Base-by-base conservation (phyloP, 2,888 invertebrate species). In the Eremobia ochroleuca region DNA sequence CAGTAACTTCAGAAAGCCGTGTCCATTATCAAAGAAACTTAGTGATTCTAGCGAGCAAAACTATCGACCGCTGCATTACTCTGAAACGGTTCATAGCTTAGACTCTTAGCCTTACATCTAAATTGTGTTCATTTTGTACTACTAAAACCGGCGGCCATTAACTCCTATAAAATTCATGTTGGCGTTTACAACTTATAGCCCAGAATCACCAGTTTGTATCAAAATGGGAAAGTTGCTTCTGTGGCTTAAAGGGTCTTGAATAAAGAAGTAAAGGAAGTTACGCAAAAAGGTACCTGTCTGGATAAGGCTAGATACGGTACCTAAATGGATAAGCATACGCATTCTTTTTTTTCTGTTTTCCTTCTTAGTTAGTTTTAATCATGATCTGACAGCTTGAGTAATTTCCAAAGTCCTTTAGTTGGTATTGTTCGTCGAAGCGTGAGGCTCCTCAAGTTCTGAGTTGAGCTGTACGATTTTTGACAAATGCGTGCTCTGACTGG, bases 61-160 rank as follows among this genome's bases (percentile, higher is more conserved):
- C 82, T 83, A 92, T 91, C 89, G 92, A 92, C 89, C 92, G 88
- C 76, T 90, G 90, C 91, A 91, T 89, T 91, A 89, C 89, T 89
- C 88, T 88, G 87, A 83, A 87, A 72, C 83, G 76, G 69, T 62
- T 76, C 77, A 85, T 74, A 62, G 76, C 81, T 67, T 43, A 70
- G 49, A 65, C 82, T 65, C 76, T 80, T 43, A 70, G 74, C 69
- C 82, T 82, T 79, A 86, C 86, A 86, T 89, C 87, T 87, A 90
- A 91, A 91, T 88, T 86, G 88, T 88, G 86, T 89, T 89, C 91
- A 88, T 92, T 91, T 90, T 90, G 86, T 85, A 77, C 84, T 86
- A 89, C 88, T 87, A 88, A 90, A 87, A 79, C 77, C 49, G n/a
- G 73, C 67, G 55, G 37, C 79, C 72, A 86, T 88, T 85, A 86